Evolutionary conservation across 2,888 invertebrate species (phyloP).

Genomic region (Ennomos fuscantarius): DNA sequence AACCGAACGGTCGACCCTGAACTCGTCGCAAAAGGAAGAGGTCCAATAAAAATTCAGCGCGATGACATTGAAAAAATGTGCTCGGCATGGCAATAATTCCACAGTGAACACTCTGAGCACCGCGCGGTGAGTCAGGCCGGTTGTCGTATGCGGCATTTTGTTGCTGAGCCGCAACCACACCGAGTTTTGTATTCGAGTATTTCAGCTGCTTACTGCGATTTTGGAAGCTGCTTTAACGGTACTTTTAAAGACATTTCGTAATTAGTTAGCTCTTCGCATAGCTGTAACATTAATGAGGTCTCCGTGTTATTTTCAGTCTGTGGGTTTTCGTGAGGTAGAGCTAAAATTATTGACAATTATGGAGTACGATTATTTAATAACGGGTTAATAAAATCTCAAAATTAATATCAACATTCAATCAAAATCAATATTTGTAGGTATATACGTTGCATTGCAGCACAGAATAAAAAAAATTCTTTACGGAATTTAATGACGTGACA

Average conservation of each 20-base stretch:
- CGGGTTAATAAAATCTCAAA: no score
- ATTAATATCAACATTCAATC: no score
- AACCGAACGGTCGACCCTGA: conserved; percentile 31
- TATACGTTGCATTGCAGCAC: no score
- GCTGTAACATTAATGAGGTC: conserved; percentile 11
- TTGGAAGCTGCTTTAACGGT: conserved; percentile 14
- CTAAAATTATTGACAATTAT: no score
- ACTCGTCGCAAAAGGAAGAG: conserved; percentile 34
- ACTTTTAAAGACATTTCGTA: conserved; percentile 7
- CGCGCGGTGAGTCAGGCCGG: conserved; percentile 31
- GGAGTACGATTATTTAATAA: no score
- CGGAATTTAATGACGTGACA: no score
- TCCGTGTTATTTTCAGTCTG: no score
- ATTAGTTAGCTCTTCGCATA: conserved; percentile 18
- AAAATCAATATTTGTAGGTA: no score
- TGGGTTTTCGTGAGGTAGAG: no score
- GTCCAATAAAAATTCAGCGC: conserved; percentile 35
- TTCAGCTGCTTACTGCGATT: conserved; percentile 16
- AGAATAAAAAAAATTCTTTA: no score
- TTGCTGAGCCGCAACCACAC: conserved; percentile 2
- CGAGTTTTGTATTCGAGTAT: conserved; percentile 15
- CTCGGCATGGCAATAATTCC: conserved; percentile 26
- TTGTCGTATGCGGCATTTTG: conserved; percentile 27
- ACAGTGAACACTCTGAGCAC: neutral
- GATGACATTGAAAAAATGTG: conserved; percentile 37